A percentile compares a stretch with the other conserved stretches of the same genome.
Conservation (phyloP, 2,797 vertebrate species). For the Gymnoscopelus braueri region DNA sequence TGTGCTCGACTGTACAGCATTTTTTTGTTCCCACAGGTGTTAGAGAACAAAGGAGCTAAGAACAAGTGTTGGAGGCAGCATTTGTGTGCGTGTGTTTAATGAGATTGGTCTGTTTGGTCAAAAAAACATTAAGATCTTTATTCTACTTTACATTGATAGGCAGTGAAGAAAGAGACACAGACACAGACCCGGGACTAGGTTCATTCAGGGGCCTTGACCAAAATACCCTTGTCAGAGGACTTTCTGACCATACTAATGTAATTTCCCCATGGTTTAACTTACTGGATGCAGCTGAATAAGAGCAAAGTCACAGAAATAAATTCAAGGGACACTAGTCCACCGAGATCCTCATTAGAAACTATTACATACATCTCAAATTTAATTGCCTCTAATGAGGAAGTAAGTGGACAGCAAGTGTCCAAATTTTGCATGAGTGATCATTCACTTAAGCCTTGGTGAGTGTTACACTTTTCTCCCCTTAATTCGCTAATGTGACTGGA, state of each 20-base stretch:
- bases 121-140: not conserved
- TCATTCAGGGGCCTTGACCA: no score
- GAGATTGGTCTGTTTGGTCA: not conserved
- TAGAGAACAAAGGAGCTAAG: not conserved
- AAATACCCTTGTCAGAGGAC: no score
- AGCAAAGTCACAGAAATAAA: conserved; percentile 4
- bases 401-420: not conserved
- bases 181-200: no score
- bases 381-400: conserved; percentile 18
- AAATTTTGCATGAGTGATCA: not conserved
- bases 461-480: not conserved
- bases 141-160: no score
- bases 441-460: conserved; percentile 4
- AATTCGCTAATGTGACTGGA: not conserved
- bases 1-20: no score
- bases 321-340: not conserved
- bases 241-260: no score
- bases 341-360: not conserved
- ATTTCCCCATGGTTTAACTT: not conserved
- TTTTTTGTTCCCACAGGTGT: no score
- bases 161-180: no score
- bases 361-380: conserved; percentile 15
- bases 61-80: not conserved
- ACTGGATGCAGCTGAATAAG: not conserved
- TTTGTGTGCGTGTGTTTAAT: not conserved